Evolutionary conservation across 2,113 vertebrate species (phyloP).

Genomic region (Peromyscus californicus): DNA sequence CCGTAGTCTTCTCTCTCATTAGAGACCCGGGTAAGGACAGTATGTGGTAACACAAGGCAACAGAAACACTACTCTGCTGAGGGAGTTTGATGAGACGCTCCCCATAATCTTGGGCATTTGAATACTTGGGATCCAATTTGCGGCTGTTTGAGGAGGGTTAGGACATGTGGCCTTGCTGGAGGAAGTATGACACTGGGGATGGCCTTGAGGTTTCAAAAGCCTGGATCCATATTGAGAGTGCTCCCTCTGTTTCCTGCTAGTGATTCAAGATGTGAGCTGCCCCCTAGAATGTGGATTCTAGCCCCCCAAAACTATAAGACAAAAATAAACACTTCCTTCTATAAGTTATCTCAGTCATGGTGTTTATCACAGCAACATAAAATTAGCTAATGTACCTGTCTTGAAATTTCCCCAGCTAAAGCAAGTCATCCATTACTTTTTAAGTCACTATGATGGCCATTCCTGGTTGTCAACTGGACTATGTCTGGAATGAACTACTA

Average conservation of each 20-base stretch:
- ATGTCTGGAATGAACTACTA: not conserved
- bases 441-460: not conserved
- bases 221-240: too few species aligned
- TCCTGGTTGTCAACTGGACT: not conserved
- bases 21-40: not conserved
- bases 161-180: not conserved
- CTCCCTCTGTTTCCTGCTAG: not conserved
- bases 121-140: not conserved
- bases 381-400: not conserved
- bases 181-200: not conserved
- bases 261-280: not conserved
- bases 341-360: not conserved
- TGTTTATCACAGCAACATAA: not conserved
- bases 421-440: not conserved
- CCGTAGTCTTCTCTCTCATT: not conserved
- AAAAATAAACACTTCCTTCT: not conserved
- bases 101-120: not conserved
- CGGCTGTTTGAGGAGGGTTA: not conserved
- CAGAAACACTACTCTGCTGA: not conserved
- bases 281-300: not conserved
- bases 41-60: not conserved
- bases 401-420: not conserved
- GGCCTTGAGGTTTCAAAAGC: not conserved
- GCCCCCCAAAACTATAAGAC: not conserved
- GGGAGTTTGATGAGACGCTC: not conserved